These are phyloP conservation scores for Drosophila ustulata DNA, from an alignment of 2,888 invertebrate genomes.

Conservation along the genomic window DNA sequence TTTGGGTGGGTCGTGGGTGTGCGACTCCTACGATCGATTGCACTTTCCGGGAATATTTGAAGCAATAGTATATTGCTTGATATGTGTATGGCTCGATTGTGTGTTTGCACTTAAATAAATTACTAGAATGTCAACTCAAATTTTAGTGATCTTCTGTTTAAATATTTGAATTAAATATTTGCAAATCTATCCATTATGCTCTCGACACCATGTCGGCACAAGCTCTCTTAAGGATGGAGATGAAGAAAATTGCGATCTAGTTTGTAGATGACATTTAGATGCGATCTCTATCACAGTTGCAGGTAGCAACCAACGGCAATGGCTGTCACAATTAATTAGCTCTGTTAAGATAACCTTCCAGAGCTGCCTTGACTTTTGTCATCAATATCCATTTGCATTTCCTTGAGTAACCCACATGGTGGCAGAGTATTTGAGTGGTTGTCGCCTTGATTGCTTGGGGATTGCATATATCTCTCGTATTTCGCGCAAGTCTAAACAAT, in stretches of 20 bases:
- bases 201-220: neutral
- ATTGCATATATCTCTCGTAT: slow-evolving; percentile 36
- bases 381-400: slow-evolving; percentile 26
- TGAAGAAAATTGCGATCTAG: neutral
- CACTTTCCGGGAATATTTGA: slow-evolving; percentile 29
- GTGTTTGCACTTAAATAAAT: neutral
- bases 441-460: slow-evolving; percentile 26
- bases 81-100: neutral
- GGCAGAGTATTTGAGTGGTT: slow-evolving; percentile 18
- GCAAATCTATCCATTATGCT: neutral
- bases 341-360: neutral
- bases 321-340: slow-evolving; percentile 13
- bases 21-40: slow-evolving; percentile 10
- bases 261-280: neutral
- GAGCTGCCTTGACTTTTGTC: slow-evolving; percentile 15
- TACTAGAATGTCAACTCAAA: neutral
- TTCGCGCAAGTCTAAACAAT: slow-evolving; percentile 62
- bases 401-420: slow-evolving; percentile 44
- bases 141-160: neutral
- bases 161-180: neutral
- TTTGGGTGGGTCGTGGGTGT: slow-evolving; percentile 59
- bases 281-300: slow-evolving; percentile 4
- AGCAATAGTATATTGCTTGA: neutral
- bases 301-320: neutral
- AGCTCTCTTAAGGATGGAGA: neutral